Evolutionary conservation across 2,113 vertebrate species (phyloP).

Genomic region (Orientallactaga bullata): DNA sequence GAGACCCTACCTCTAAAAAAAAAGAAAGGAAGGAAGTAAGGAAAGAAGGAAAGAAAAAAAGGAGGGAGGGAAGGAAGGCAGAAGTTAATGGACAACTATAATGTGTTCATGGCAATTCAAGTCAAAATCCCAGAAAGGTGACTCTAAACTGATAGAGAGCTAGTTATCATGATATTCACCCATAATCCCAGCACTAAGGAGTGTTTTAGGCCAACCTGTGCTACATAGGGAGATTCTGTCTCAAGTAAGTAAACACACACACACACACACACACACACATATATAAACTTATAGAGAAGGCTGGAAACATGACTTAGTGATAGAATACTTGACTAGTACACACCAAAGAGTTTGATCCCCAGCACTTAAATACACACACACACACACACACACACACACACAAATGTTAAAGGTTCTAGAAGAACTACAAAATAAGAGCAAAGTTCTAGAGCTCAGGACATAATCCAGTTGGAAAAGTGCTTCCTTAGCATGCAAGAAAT

Average conservation of each 20-base stretch:
- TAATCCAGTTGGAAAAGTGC: not conserved
- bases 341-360: not conserved
- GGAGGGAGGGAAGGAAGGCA: too few relatives aligned
- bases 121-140: too few relatives aligned
- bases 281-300: not conserved
- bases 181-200: too few relatives aligned
- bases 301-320: too few relatives aligned
- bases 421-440: constrained; percentile 41
- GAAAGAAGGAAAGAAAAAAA: too few relatives aligned
- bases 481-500: not conserved
- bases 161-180: too few relatives aligned
- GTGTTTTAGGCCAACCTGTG: too few relatives aligned
- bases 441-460: not conserved
- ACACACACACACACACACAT: not conserved
- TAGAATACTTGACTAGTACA: not conserved
- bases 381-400: too few relatives aligned
- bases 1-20: too few relatives aligned
- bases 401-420: not conserved
- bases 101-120: too few relatives aligned
- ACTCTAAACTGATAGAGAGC: not conserved
- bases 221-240: not conserved
- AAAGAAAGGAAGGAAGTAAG: too few relatives aligned
- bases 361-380: not conserved
- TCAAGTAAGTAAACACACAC: not conserved
- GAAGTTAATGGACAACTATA: too few relatives aligned